A percentile compares a stretch with the other conserved stretches of the same genome.
These are phyloP conservation scores for Calliphora vicina DNA, from an alignment of 1,140 invertebrate genomes.

Conservation along the genomic window DNA sequence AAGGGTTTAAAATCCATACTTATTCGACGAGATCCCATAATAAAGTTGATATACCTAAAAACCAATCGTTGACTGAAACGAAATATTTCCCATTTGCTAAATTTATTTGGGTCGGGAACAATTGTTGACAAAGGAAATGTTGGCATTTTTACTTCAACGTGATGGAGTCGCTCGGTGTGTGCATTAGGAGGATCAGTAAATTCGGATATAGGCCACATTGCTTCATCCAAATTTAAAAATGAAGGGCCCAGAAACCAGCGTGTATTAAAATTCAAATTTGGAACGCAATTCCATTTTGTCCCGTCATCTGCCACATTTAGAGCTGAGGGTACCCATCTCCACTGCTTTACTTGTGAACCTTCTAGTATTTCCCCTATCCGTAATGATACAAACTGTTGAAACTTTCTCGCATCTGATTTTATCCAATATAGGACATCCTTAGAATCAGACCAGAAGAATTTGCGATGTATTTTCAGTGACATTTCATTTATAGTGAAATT, in stretches of 20 bases:
- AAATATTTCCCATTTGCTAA: background rate
- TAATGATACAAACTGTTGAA: constrained; percentile 46
- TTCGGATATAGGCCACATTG: background rate
- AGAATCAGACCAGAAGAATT: constrained; percentile 24
- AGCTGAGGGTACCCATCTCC: constrained; percentile 24
- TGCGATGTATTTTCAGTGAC: background rate
- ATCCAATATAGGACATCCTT: constrained; percentile 28
- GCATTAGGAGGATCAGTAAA: background rate
- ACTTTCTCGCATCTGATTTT: background rate
- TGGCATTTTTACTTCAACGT: background rate
- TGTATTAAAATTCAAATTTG: background rate
- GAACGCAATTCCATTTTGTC: background rate
- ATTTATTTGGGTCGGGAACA: background rate
- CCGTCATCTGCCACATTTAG: background rate
- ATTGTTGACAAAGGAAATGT: background rate
- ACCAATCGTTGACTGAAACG: background rate
- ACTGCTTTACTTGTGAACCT: constrained; percentile 39
- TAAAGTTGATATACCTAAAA: background rate
- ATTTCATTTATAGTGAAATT: background rate
- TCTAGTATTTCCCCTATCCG: constrained; percentile 47
- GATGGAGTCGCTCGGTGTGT: background rate
- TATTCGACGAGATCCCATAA: background rate
- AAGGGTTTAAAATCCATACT: background rate
- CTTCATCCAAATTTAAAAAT: background rate
- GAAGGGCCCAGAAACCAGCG: background rate